Conservation (phyloP, 2,888 invertebrate species). For the Ophioninae sp. region DNA sequence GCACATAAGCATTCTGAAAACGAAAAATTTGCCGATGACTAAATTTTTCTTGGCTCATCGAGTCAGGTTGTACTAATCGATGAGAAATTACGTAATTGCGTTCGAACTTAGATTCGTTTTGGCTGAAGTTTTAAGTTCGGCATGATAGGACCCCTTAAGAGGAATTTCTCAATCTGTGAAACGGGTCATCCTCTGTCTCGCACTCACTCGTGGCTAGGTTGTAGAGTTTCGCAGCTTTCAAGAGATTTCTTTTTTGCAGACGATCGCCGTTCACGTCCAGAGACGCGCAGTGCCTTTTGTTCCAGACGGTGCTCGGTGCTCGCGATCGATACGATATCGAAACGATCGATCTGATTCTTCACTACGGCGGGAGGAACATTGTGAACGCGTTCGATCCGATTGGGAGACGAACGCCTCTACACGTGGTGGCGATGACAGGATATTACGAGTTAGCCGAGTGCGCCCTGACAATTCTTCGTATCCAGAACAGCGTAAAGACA, state of each 20-base stretch:
- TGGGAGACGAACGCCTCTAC: slow-evolving; percentile 60
- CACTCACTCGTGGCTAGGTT: neutral
- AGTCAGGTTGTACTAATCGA: slow-evolving; percentile 25
- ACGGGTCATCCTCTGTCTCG: neutral
- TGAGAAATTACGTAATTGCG: neutral
- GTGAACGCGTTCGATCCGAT: slow-evolving; percentile 61
- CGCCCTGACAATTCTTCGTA: slow-evolving; percentile 3
- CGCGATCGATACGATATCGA: slow-evolving; percentile 48
- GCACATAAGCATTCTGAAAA: slow-evolving; percentile 61
- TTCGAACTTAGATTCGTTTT: neutral
- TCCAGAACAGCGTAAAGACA: neutral
- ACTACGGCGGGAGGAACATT: slow-evolving; percentile 42
- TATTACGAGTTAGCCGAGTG: slow-evolving; percentile 58
- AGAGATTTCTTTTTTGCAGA: slow-evolving; percentile 29
- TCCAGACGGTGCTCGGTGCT: slow-evolving; percentile 48
- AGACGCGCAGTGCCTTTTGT: slow-evolving; percentile 57
- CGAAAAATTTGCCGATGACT: slow-evolving; percentile 60
- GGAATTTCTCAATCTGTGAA: neutral
- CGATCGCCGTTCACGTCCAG: slow-evolving; percentile 28
- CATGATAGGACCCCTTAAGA: no score
- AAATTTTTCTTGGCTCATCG: slow-evolving; percentile 53
- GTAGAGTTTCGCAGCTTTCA: neutral
- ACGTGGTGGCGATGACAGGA: slow-evolving; percentile 62
- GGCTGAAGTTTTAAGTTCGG: neutral
- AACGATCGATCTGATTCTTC: slow-evolving; percentile 47